phyloP scores from a whole-genome alignment of 1,140 invertebrate genomes.

The Drosophila watanabei region DNA sequence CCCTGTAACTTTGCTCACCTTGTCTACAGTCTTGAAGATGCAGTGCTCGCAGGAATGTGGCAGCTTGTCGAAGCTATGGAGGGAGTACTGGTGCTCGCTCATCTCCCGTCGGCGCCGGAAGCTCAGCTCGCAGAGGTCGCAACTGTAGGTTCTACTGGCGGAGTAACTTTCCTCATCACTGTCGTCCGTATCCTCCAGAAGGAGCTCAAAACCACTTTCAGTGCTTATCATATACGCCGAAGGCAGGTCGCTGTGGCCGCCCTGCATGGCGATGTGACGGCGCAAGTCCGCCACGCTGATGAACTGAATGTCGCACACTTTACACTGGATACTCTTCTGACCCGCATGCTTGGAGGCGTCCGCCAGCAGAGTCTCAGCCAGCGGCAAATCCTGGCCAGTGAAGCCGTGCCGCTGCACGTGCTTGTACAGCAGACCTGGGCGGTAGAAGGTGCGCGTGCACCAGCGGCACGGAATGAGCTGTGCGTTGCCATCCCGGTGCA shows the following conservation, averaged over 20 bases:
- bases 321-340: conserved; percentile 67
- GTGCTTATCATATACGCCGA: conserved; percentile 72
- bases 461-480: conserved; percentile 86
- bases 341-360: conserved; percentile 65
- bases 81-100: conserved; percentile 68
- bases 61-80: conserved; percentile 70
- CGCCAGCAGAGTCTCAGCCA: conserved; percentile 68
- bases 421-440: conserved; percentile 84
- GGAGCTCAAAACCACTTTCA: conserved; percentile 65
- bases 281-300: conserved; percentile 62
- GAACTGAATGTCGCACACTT: conserved; percentile 69
- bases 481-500: conserved; percentile 84
- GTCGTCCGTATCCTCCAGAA: conserved; percentile 74
- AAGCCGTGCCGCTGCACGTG: conserved; percentile 74
- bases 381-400: conserved; percentile 56
- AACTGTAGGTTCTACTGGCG: conserved; percentile 36
- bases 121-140: conserved; percentile 58
- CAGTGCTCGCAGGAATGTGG: conserved; percentile 64
- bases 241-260: conserved; percentile 25
- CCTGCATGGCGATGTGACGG: conserved; percentile 54
- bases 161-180: conserved; percentile 56
- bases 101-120: conserved; percentile 63
- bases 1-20: conserved; percentile 10
- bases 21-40: conserved; percentile 65
- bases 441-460: conserved; percentile 87